These are phyloP conservation scores for Aphodius granarius DNA, from an alignment of 2,888 invertebrate genomes.

Conservation along the genomic window DNA sequence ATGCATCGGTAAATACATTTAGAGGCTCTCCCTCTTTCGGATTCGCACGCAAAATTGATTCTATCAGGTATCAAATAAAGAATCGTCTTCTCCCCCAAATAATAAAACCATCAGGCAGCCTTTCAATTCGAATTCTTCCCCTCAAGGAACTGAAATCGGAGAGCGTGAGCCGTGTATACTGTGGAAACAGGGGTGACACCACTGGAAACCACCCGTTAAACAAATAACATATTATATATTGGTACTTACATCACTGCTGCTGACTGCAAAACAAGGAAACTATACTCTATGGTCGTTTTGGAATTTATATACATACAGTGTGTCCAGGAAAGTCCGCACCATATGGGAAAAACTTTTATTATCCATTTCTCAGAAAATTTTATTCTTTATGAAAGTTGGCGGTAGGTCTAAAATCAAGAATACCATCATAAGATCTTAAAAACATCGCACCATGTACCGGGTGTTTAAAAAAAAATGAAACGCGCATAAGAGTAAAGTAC, in stretches of 20 bases:
- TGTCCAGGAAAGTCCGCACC: too few species aligned
- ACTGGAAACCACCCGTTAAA: neutral
- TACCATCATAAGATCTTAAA: too few species aligned
- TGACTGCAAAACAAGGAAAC: neutral
- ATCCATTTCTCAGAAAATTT: too few species aligned
- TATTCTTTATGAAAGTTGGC: too few species aligned
- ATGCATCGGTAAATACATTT: neutral
- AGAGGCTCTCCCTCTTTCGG: neutral
- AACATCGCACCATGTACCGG: too few species aligned
- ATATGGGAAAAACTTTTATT: too few species aligned
- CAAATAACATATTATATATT: neutral
- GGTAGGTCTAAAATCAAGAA: too few species aligned
- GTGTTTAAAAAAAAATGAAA: too few species aligned
- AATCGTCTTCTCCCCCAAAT: conserved; percentile 3
- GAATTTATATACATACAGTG: too few species aligned
- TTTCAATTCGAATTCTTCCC: conserved; percentile 4
- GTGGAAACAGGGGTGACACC: neutral
- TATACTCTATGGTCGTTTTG: too few species aligned
- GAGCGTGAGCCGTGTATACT: neutral
- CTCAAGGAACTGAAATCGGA: conserved; percentile 4
- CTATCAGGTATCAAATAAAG: conserved; percentile 12
- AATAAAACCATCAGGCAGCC: conserved; percentile 2
- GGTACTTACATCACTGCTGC: neutral
- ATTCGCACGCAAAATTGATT: conserved; percentile 4
- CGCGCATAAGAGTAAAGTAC: too few species aligned